These are phyloP conservation scores for Drosophila bocki DNA, from an alignment of 1,140 invertebrate species.

Conservation along the genomic window DNA sequence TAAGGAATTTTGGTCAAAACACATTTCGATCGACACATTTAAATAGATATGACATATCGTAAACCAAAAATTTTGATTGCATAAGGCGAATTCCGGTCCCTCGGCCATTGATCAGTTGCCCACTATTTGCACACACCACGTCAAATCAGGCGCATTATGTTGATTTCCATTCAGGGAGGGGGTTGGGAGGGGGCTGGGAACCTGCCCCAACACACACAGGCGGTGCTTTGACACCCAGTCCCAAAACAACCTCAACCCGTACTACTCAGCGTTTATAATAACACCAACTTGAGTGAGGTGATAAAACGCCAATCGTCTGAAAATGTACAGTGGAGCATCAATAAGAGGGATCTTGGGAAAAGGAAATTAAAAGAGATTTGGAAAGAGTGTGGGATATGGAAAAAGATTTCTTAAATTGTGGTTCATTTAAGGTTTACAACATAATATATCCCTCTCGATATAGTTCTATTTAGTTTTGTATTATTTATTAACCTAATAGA, in stretches of 20 bases:
- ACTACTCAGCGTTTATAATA: conserved; percentile 3
- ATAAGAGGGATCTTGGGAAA: not conserved
- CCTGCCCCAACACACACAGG: conserved; percentile 13
- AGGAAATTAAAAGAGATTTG: not conserved
- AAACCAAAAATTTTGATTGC: conserved; percentile 28
- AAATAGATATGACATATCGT: conserved; percentile 43
- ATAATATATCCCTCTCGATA: not conserved
- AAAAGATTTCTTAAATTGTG: not conserved
- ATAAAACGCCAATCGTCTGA: conserved; percentile 64
- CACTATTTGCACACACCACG: conserved; percentile 49
- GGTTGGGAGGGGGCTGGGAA: conserved; percentile 11
- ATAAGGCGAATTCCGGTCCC: conserved; percentile 28
- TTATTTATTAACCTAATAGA: not conserved
- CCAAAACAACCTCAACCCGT: not conserved
- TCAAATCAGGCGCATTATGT: conserved; percentile 36
- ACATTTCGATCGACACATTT: conserved; percentile 29
- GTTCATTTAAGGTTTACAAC: not conserved
- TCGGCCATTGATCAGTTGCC: conserved; percentile 34
- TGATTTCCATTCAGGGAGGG: conserved; percentile 20
- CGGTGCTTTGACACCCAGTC: conserved; percentile 26
- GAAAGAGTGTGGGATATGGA: not conserved
- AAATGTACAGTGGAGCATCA: conserved; percentile 22
- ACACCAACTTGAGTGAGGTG: conserved; percentile 52
- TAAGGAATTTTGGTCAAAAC: conserved; percentile 25
- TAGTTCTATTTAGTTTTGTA: not conserved